Evolutionary conservation across 2,888 invertebrate genomes (phyloP), one percentile per base, ranked within the genome.

Genomic region (Calliphora vomitoria): DNA sequence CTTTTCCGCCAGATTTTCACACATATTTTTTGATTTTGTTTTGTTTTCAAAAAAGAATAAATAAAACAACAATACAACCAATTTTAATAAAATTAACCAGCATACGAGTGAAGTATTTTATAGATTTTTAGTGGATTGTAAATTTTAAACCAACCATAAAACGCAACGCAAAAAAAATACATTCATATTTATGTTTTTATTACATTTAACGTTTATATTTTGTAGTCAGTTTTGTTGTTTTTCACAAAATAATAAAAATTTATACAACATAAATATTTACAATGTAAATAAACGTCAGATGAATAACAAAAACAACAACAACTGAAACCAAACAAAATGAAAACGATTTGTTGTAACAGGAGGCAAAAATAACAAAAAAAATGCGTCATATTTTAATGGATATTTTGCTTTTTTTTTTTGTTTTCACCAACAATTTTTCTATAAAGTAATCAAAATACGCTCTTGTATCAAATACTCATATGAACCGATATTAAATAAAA

Each of bases 191-290:
- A 74, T 84, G 66, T 85, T 74, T 85, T 68, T 55, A 75, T 85
- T 72, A 85, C 41, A 85, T 79, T 76, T 85, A 69, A 85, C 72
- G 75, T 75, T 85, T 68, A 41, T 72, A 78, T 76, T 62, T 78
- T 64, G 25, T n/a, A 53, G 18, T 62, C 55, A 35, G 31, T 82
- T 44, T 35, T 66, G 41, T 72, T 75, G 31, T 58, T 66, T 58
- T 71, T 38, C 13, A 35, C 11, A 41, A 80, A 84, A 80, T 80
- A 75, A 85, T 75, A 85, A 85, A 84, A 80, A 80, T 83, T 62
- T 85, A 85, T 69, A 55, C 50, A 80, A 62, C 47, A 78, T 79
- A 87, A 87, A 87, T 82, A 87, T 87, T 85, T 79, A 87, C 87
- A 87, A 74, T 85, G 68, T 78, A 85, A 81, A 85, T 82, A 82